These are phyloP conservation scores for Latheticus oryzae DNA, from an alignment of 2,888 invertebrate species.

Conservation along the genomic window DNA sequence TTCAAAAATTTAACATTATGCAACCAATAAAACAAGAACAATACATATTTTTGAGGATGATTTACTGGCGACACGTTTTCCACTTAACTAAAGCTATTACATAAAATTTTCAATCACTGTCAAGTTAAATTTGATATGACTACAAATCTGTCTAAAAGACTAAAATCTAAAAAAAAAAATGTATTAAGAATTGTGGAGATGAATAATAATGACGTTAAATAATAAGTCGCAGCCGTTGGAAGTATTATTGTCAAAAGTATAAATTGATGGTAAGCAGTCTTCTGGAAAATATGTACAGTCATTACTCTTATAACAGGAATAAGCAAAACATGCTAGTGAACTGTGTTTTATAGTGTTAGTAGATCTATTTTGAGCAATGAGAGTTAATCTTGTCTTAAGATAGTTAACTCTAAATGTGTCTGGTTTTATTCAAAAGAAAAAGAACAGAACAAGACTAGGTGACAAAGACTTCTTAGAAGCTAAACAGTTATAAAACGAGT, in stretches of 20 bases:
- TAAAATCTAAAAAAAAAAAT: too few species aligned
- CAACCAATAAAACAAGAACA: too few species aligned
- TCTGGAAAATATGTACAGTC: constrained; percentile 21
- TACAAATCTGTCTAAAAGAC: too few species aligned
- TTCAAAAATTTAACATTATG: too few species aligned
- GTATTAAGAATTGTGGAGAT: constrained; percentile 13
- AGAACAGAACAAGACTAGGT: too few species aligned
- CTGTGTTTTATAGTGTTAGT: constrained; percentile 23
- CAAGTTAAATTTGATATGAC: too few species aligned
- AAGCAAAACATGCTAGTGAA: constrained; percentile 34
- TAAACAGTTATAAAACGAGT: too few species aligned
- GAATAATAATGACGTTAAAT: constrained; percentile 26
- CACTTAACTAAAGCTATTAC: too few species aligned
- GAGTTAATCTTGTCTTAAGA: constrained; percentile 30
- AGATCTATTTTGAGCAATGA: constrained; percentile 23
- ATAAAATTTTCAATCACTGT: too few species aligned
- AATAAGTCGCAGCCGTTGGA: constrained; percentile 14
- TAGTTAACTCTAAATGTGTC: constrained; percentile 10
- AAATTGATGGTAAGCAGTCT: constrained; percentile 28
- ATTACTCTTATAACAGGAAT: constrained; percentile 24
- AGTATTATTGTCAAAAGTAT: constrained; percentile 6
- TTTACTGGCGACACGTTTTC: too few species aligned
- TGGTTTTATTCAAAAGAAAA: constrained; percentile 4
- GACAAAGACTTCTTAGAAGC: too few species aligned
- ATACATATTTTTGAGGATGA: too few species aligned